Conservation (phyloP, 2,797 vertebrate species). For the Nothura maculosa region DNA sequence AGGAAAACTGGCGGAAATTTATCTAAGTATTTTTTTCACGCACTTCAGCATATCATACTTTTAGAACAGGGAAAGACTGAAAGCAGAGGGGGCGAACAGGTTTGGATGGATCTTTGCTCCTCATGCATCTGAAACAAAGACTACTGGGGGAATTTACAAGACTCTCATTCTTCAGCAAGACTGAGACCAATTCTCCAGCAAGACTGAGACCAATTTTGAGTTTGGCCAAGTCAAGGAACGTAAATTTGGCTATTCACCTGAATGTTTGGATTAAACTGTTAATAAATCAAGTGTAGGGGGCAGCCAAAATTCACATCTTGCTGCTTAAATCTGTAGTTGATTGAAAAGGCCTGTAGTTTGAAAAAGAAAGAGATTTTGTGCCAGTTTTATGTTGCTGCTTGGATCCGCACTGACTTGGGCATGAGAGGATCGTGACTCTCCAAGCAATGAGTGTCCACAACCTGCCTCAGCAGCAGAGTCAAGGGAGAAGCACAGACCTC, state of each 20-base stretch:
- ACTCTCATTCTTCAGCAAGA: not conserved
- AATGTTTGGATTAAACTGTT: conserved; percentile 40
- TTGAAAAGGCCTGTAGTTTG: conserved; percentile 29
- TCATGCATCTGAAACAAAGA: not conserved
- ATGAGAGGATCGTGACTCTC: not conserved
- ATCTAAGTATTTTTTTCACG: conserved; percentile 27
- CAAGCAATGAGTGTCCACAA: not conserved
- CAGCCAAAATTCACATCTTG: conserved; percentile 39
- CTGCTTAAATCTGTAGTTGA: conserved; percentile 26
- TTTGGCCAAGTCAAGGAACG: not conserved
- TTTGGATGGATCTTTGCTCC: not conserved
- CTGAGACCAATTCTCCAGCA: not conserved
- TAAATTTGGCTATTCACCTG: not conserved
- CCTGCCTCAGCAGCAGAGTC: not conserved
- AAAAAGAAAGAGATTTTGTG: not conserved
- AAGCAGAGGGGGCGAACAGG: not conserved
- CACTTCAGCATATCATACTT: conserved; percentile 6
- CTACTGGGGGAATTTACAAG: not conserved
- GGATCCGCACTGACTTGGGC: not conserved
- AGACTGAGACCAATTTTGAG: not conserved
- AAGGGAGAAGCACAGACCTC: not conserved
- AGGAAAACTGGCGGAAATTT: conserved; percentile 35
- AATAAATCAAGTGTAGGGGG: conserved; percentile 41
- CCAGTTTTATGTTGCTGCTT: not conserved
- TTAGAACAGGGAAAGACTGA: not conserved